Base-by-base conservation (phyloP, 2,113 vertebrate genomes). In the Andinoacara biseriatus region DNA sequence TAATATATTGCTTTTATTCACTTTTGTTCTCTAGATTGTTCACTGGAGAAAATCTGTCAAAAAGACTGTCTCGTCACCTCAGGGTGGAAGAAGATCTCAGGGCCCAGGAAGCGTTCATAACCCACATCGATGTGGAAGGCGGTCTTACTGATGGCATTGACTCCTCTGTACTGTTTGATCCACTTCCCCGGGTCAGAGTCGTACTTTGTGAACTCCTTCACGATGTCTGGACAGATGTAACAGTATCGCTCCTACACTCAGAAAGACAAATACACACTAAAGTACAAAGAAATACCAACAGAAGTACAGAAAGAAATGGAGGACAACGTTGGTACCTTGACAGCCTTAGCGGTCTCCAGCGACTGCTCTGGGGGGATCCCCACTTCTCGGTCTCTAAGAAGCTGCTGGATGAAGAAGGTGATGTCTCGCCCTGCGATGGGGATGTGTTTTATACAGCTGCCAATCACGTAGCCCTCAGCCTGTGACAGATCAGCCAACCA, bases 381-480 rank as follows among this genome's bases (percentile, higher is more conserved):
- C 95, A 99, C 97, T 96, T 99, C 98, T 88, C 98, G 89, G 75
- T 99, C 98, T 89, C 98, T 95, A 90, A 99, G 93, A 72, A 99
- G 91, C 90, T 99, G 98, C 93, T 99, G 98, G 90, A 97, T 99
- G 95, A 99, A 99, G 93, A 98, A 99, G 3, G 98, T 99, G 94
- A 99, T 99, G 95, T 99, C 98, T 84, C 98, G 95, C 31, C 98
- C 98, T 3, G 98, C 98, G 40, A 99, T 99, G 91, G 98, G 98
- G 94, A 99, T 99, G 97, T 99, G 98, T 92, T 99, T 99, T 94
- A 99, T 99, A 93, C 98, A 99, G 96, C 98, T 99, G 94, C 98
- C 98, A 83, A 99, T 99, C 40, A 99, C 98, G 0, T 99, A 99
- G 1, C 98, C 98, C 93, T 99, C 98, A 85, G 98, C 98, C 98